Conservation (phyloP, 2,113 vertebrate species). For the Epinephelus fuscoguttatus region DNA sequence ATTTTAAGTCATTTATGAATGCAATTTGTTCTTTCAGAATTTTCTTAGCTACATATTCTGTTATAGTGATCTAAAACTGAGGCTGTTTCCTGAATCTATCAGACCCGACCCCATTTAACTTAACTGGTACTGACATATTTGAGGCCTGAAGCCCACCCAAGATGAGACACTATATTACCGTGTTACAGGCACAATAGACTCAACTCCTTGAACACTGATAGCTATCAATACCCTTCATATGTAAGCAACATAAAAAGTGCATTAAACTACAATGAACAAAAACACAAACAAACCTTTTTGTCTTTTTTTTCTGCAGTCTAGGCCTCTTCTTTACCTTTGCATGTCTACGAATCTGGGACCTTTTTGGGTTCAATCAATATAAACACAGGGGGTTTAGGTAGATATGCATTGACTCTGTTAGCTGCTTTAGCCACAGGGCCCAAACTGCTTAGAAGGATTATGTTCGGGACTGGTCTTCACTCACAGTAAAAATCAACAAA, state of each 20-base stretch:
- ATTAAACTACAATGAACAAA: background rate
- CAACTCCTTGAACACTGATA: background rate
- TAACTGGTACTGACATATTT: background rate
- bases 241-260: background rate
- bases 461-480: constrained; percentile 10
- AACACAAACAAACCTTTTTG: background rate
- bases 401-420: background rate
- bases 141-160: background rate
- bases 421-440: constrained; percentile 7
- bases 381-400: background rate
- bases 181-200: background rate
- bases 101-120: background rate
- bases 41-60: background rate
- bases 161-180: background rate
- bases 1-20: background rate
- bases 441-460: constrained; percentile 21
- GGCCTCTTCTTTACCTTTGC: background rate
- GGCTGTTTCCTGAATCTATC: background rate
- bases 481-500: constrained; percentile 22
- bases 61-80: background rate
- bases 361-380: background rate
- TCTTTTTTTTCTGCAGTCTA: background rate
- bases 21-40: background rate
- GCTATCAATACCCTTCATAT: background rate
- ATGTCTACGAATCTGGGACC: background rate